Evolutionary conservation across 1,140 invertebrate species (phyloP), one percentile per base, ranked within the genome.

Genomic region (Rhyacophila brunnea): DNA sequence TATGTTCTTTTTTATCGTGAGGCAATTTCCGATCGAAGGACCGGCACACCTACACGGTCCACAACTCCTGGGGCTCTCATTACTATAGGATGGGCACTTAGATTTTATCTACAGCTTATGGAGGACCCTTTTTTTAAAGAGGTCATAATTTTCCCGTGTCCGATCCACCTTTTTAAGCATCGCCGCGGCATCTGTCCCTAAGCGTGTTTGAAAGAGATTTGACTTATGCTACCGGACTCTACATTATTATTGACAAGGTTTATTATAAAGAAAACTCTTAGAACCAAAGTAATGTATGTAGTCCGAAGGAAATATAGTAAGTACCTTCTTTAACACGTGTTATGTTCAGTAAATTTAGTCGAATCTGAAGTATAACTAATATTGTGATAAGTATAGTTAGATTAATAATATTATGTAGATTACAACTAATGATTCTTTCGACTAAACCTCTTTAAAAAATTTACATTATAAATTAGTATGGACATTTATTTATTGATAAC

Each of bases 101-200:
- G 62, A 64, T 64, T 64, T 64, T 64, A 64, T 64, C 62, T 55
- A 48, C 51, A 51, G 62, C 51, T 64, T 64, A 58, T 59, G 34
- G 52, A 59, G 62, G 52, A 59, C 56, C 52, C 56, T 60, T 59
- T 57, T 59, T 64, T 56, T 59, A 64, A 64, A 60, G 62, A 64
- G 62, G 57, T 64, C 62, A 64, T 64, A 64, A 64, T 59, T 64
- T 57, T 64, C 46, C 57, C 62, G 46, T 55, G 62, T 64, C 62
- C 57, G 52, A 64, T 64, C 57, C 62, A 64, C 62, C 62, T 64
- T 52, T 54, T 51, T 46, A 42, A 43, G 56, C 55, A 32, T 48
- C 20, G 46, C 43, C 23, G 47, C 17, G 45, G 51, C 51, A 61
- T 55, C 51, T 61, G 59, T 55, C 44, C 49, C 52, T 45, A 48